phyloP scores from a whole-genome alignment of 2,888 invertebrate genomes.

The Drosophila quinaria region DNA sequence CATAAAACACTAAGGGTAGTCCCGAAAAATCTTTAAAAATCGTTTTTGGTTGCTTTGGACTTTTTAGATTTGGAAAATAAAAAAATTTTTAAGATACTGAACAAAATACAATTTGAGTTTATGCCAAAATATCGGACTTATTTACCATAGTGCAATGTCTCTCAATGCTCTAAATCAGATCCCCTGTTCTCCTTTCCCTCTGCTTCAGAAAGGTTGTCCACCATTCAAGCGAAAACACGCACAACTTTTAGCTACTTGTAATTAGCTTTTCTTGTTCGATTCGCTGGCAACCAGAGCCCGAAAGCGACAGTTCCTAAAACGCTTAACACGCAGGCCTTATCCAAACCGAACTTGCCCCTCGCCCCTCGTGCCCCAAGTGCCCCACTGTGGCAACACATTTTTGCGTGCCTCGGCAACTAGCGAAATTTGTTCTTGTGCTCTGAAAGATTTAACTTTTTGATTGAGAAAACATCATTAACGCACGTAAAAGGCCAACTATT shows the following conservation, averaged over 20 bases:
- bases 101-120: no score
- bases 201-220: conserved; percentile 41
- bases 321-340: conserved; percentile 62
- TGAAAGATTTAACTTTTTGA: conserved; percentile 82
- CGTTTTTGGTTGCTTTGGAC: no score
- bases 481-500: conserved; percentile 79
- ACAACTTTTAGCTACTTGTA: conserved; percentile 79
- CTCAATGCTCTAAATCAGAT: conserved; percentile 26
- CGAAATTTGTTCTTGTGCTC: conserved; percentile 69
- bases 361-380: neutral
- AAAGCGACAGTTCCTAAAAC: conserved; percentile 63
- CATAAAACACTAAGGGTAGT: no score
- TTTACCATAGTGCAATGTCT: no score
- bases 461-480: conserved; percentile 84
- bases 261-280: conserved; percentile 81
- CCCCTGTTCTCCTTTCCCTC: neutral
- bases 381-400: conserved; percentile 51
- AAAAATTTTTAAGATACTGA: no score
- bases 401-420: conserved; percentile 67
- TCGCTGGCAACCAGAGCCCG: conserved; percentile 61
- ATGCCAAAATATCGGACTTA: no score
- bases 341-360: conserved; percentile 17
- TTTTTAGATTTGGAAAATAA: no score
- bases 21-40: no score
- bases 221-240: conserved; percentile 68